phyloP scores from a whole-genome alignment of 1,140 invertebrate genomes.

The Drosophila tsacasi region DNA sequence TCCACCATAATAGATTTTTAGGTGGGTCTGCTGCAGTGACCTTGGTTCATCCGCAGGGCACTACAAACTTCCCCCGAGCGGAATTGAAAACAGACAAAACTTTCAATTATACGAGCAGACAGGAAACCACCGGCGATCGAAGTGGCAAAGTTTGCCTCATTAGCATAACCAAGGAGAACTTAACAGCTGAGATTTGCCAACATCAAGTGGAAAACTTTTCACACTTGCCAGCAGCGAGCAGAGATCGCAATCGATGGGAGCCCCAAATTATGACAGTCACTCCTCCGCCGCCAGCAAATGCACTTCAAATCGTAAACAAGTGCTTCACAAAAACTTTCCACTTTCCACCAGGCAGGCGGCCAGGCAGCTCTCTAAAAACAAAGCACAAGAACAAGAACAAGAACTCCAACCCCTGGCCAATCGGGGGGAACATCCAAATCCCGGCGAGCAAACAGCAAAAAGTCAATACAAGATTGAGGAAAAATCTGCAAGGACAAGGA shows the following conservation, averaged over 20 bases:
- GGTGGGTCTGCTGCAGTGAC: slow-evolving; percentile 31
- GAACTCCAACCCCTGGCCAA: slow-evolving; percentile 10
- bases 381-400: slow-evolving; percentile 36
- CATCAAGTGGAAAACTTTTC: slow-evolving; percentile 73
- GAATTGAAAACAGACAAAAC: slow-evolving; percentile 31
- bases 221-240: slow-evolving; percentile 5
- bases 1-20: neutral
- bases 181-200: slow-evolving; percentile 70
- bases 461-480: slow-evolving; percentile 52
- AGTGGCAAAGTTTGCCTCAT: slow-evolving; percentile 70
- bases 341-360: slow-evolving; percentile 44
- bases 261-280: slow-evolving; percentile 69
- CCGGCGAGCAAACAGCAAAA: slow-evolving; percentile 24
- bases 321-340: slow-evolving; percentile 71
- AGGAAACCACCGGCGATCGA: slow-evolving; percentile 30
- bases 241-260: slow-evolving; percentile 62
- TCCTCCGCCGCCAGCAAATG: slow-evolving; percentile 32
- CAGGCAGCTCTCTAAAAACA: slow-evolving; percentile 55
- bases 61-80: slow-evolving; percentile 10
- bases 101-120: slow-evolving; percentile 62
- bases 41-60: slow-evolving; percentile 27
- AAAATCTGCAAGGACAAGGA: slow-evolving; percentile 33
- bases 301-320: slow-evolving; percentile 81
- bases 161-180: slow-evolving; percentile 68
- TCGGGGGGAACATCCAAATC: slow-evolving; percentile 21